Conservation (phyloP, 1,140 invertebrate genomes). For the Matsumurasca onukii region DNA sequence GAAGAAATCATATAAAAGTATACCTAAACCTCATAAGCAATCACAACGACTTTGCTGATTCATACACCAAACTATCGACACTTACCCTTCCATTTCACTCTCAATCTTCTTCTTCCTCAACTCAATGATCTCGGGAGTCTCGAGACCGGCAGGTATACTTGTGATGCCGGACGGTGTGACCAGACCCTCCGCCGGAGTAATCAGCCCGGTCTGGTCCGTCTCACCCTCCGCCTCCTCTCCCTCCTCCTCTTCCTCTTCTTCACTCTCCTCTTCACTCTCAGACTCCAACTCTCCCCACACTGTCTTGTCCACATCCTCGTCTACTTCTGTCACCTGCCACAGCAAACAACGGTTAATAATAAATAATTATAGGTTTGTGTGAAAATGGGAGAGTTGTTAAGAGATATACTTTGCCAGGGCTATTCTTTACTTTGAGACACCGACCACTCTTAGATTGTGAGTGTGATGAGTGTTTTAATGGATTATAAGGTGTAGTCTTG, state of each 20-base stretch:
- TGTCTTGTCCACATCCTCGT: constrained; percentile 88
- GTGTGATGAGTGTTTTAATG: no score
- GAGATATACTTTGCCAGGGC: not conserved
- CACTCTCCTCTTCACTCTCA: constrained; percentile 90
- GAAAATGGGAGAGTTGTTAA: not conserved
- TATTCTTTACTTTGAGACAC: no score
- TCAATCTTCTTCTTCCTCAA: constrained; percentile 96
- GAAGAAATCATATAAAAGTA: no score
- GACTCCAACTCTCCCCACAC: constrained; percentile 98
- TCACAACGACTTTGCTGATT: no score
- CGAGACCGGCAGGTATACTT: constrained; percentile 92
- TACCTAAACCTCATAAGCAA: no score
- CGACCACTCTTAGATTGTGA: no score
- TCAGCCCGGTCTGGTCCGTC: constrained; percentile 67
- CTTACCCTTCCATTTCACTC: constrained; percentile 91
- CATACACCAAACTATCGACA: no score
- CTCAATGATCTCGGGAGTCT: constrained; percentile 98
- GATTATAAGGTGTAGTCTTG: no score
- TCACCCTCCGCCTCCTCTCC: constrained; percentile 73
- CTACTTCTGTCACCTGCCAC: constrained; percentile 66
- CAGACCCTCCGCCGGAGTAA: constrained; percentile 83
- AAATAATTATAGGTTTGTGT: no score
- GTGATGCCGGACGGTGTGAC: constrained; percentile 95
- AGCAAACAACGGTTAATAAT: no score
- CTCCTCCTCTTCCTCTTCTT: constrained; percentile 81